Evolutionary conservation across 2,888 invertebrate species (phyloP), one percentile per base, ranked within the genome.

Genomic region (Ormia ochracea): DNA sequence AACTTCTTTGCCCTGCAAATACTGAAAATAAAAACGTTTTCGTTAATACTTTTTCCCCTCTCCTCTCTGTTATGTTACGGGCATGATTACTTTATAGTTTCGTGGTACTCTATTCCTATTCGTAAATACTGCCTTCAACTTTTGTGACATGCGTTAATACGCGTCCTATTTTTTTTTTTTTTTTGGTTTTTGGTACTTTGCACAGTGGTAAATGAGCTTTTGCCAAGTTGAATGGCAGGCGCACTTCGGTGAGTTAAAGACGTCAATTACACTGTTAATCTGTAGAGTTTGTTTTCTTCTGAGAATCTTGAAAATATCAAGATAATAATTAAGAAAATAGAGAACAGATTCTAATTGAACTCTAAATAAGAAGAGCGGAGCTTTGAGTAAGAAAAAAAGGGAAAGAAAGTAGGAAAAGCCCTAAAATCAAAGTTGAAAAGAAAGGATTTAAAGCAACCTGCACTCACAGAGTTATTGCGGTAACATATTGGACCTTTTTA

Each of bases 161-260:
- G 6, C 4, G 28, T 61, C 26, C 50, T 52, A 17, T 43, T 52
- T 75, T n/a, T n/a, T n/a, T n/a, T n/a, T n/a, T n/a, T n/a, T n/a
- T n/a, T n/a, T n/a, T n/a, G n/a, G n/a, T n/a, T n/a, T n/a, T n/a
- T n/a, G n/a, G n/a, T n/a, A n/a, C n/a, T n/a, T n/a, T n/a, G n/a
- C n/a, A n/a, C n/a, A n/a, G n/a, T n/a, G n/a, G n/a, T 41, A 17
- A 17, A 41, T 43, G 21, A 31, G 19, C 45, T 61, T 45, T 10
- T 45, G 21, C 10, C 43, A 45, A 21, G 10, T 45, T 28, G 28
- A 52, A 19, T 38, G 12, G 7, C 41, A 17, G n/a, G 41, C n/a
- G 4, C 26, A 43, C 26, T 43, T 72, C 52, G 61, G 48, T 48
- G 50, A 56, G 48, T 56, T 76, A 58, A 58, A 50, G 54, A 69